Evolutionary conservation across 2,888 invertebrate species (phyloP), one percentile per base, ranked within the genome.

Genomic region (Branchipolynoe longqiensis): DNA sequence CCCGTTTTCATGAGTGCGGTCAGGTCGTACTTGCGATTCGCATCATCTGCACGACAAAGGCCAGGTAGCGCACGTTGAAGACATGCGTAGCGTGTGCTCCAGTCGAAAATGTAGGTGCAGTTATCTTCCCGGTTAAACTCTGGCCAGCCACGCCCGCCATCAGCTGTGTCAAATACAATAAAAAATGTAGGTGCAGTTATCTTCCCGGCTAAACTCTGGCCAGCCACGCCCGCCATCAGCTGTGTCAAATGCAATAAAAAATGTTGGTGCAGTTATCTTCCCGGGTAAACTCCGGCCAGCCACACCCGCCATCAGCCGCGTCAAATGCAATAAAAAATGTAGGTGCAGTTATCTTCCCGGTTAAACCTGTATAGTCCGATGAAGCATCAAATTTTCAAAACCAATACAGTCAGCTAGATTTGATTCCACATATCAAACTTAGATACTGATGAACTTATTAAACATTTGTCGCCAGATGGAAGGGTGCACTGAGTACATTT

Each of bases 1-100:
- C n/a, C n/a, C n/a, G n/a, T n/a, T n/a, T n/a, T n/a, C n/a, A 90
- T 89, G 6, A 92, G 87, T 58, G 90, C 64, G 36, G 91, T 91
- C 14, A 92, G 89, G 86, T 92, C 92, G 89, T 88, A 92, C 59
- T 89, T 83, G 74, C 89, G 89, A 0, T 89, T 89, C 6, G 87
- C 87, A 40, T 86, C 84, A 38, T 88, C 85, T 0, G 90, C 90
- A 0, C 89, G 85, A 78, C 92, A 92, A 2, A 86, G 86, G 41
- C 31, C 87, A 88, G 36, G 88, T 87, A 0, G 88, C 62, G 2
- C 56, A 22, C 58, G 82, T 1, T 36, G 64, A 22, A 89, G 25
- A 86, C 92, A 92, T 6, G 91, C 92, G 86, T 91, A 91, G 82
- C 89, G 90, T 0, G 92, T 92, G 40, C 88, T 86, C 92, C 92